These are phyloP conservation scores for Arenaria interpres DNA, from an alignment of 2,113 vertebrate species.

Conservation along the genomic window DNA sequence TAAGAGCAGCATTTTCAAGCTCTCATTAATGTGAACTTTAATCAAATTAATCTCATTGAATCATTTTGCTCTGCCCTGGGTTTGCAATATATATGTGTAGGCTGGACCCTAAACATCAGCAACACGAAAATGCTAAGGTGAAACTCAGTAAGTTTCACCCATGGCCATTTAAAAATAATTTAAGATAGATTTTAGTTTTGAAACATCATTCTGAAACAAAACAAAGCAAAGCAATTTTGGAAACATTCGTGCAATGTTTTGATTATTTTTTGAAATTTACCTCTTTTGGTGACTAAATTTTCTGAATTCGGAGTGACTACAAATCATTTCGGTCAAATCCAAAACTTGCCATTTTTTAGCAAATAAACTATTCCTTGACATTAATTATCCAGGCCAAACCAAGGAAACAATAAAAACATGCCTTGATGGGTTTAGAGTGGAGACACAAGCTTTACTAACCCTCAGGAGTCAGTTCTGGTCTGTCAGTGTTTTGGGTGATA, in stretches of 20 bases:
- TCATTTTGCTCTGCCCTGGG: neutral
- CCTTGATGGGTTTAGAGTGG: neutral
- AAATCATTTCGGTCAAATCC: neutral
- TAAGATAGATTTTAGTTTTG: neutral
- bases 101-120: neutral
- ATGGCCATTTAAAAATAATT: neutral
- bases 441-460: neutral
- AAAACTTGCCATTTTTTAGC: neutral
- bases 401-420: neutral
- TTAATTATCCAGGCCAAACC: neutral
- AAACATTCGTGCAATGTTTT: neutral
- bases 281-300: neutral
- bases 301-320: neutral
- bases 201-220: neutral
- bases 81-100: neutral
- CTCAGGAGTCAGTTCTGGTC: neutral
- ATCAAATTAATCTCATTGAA: neutral
- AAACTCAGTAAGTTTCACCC: neutral
- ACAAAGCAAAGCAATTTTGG: neutral
- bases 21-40: constrained; percentile 3
- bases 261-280: neutral
- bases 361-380: neutral
- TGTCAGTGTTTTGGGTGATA: neutral
- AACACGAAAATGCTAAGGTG: neutral
- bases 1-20: neutral